phyloP scores from a whole-genome alignment of 1,140 invertebrate species.

The Brachionus rubens region DNA sequence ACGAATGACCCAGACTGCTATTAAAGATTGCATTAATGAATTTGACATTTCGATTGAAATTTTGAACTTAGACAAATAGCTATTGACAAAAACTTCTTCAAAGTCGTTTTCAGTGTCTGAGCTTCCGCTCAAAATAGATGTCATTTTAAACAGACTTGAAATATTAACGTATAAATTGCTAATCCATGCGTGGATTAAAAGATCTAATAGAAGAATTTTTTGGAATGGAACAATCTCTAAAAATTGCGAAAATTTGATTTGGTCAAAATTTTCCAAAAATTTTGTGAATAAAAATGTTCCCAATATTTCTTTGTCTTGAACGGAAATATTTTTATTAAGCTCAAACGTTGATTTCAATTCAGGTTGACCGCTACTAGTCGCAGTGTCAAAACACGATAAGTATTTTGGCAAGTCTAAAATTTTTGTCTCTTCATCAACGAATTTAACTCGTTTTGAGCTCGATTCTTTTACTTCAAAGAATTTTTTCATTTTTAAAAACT shows the following conservation, averaged over 20 bases:
- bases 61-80: constrained; percentile 22
- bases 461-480: neutral
- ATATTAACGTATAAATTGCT: neutral
- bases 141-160: neutral
- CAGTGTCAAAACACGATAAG: constrained; percentile 18
- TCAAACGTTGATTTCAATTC: neutral
- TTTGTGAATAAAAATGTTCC: neutral
- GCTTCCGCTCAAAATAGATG: constrained; percentile 15
- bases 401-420: constrained; percentile 23
- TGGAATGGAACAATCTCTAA: neutral
- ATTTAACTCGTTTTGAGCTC: neutral
- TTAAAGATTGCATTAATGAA: neutral
- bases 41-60: constrained; percentile 10
- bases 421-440: neutral
- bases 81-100: neutral
- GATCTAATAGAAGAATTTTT: constrained; percentile 16
- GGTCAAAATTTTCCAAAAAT: neutral
- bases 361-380: neutral
- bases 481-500: neutral
- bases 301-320: constrained; percentile 8
- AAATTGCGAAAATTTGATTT: neutral
- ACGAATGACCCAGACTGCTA: neutral
- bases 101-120: neutral
- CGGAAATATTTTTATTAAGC: neutral
- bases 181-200: constrained; percentile 26